A percentile compares a stretch with the other conserved stretches of the same genome.
Evolutionary conservation across 2,113 vertebrate genomes (phyloP).

Genomic region (Campylomormyrus numenius): DNA sequence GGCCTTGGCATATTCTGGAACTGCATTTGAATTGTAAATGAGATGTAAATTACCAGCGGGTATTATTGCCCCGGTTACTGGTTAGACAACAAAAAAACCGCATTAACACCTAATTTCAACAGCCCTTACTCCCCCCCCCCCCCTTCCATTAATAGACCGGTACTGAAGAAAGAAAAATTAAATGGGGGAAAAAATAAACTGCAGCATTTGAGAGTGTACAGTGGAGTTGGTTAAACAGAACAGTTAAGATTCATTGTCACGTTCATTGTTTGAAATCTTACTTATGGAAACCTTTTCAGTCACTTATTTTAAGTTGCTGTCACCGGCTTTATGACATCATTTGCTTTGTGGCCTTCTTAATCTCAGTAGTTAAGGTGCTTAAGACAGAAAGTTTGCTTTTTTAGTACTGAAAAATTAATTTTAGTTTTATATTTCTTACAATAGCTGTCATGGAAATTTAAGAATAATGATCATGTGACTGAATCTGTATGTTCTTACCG

Average conservation of each 20-base stretch:
- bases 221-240: not conserved
- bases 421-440: not conserved
- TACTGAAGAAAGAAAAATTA: constrained; percentile 33
- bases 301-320: not conserved
- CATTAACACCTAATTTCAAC: constrained; percentile 36
- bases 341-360: not conserved
- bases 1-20: constrained; percentile 30
- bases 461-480: not conserved
- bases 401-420: not conserved
- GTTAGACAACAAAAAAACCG: constrained; percentile 36
- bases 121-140: constrained; percentile 16
- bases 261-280: not conserved
- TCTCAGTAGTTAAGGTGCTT: not conserved
- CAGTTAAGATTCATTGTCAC: not conserved
- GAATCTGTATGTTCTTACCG: constrained; percentile 39
- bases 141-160: constrained; percentile 23
- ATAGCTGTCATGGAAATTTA: not conserved
- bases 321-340: not conserved
- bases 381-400: not conserved
- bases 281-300: not conserved
- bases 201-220: not conserved
- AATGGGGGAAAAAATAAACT: not conserved
- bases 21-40: constrained; percentile 46
- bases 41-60: constrained; percentile 47
- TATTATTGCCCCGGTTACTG: constrained; percentile 42